Conservation (phyloP, 2,888 invertebrate species). For the Drosophila fulvimacula region DNA sequence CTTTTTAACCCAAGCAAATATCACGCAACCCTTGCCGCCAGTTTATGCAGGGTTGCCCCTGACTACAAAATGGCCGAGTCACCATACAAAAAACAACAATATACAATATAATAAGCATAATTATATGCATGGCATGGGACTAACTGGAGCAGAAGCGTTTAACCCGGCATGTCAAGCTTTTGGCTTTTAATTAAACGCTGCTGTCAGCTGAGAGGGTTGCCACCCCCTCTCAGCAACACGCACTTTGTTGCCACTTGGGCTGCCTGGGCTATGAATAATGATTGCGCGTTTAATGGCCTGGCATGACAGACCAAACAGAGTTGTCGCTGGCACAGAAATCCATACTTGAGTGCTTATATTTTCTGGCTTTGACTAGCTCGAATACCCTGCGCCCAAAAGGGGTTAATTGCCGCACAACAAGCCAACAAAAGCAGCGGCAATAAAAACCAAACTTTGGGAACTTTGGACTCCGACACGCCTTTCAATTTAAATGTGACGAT, state of each 20-base stretch:
- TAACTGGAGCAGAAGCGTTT: slow-evolving; percentile 50
- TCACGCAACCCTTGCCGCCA: slow-evolving; percentile 50
- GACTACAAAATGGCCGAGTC: slow-evolving; percentile 59
- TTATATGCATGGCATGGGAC: slow-evolving; percentile 48
- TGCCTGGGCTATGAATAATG: slow-evolving; percentile 58
- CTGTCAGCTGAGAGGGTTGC: slow-evolving; percentile 56
- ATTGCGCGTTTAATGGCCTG: slow-evolving; percentile 53
- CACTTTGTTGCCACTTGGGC: slow-evolving; percentile 1
- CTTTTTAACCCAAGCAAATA: slow-evolving; percentile 22
- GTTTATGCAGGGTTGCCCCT: slow-evolving; percentile 37
- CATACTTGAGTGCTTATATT: background rate
- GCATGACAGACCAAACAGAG: slow-evolving; percentile 37
- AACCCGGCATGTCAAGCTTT: slow-evolving; percentile 60
- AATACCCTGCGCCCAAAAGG: slow-evolving; percentile 55
- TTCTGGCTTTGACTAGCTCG: slow-evolving; percentile 5
- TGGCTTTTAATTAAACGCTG: slow-evolving; percentile 67
- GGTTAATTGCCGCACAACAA: slow-evolving; percentile 66
- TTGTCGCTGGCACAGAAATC: slow-evolving; percentile 21
- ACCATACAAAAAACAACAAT: background rate
- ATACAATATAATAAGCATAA: slow-evolving; percentile 43
- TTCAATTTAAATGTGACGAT: slow-evolving; percentile 71
- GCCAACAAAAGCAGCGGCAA: slow-evolving; percentile 49
- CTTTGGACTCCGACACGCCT: slow-evolving; percentile 69
- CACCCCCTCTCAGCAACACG: slow-evolving; percentile 6
- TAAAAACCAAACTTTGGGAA: slow-evolving; percentile 52